Conservation (phyloP, 2,797 vertebrate species). For the Phalloptychus januarius region DNA sequence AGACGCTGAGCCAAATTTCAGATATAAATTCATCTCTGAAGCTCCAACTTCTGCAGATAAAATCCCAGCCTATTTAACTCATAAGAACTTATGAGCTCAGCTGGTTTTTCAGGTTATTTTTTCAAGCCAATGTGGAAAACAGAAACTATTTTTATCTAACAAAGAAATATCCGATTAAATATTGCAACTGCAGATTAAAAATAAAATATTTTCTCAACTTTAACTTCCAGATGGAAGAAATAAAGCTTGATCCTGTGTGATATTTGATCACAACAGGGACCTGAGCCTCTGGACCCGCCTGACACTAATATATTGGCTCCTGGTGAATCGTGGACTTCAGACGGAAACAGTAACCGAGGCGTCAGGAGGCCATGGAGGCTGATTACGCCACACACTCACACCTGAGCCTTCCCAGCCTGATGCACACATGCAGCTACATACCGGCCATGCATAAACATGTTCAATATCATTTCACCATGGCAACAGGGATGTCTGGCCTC, state of each 20-base stretch:
- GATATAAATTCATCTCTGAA: slow-evolving; percentile 22
- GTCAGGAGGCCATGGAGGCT: slow-evolving; percentile 74
- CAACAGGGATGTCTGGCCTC: background rate
- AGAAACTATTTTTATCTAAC: background rate
- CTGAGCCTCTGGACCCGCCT: slow-evolving; percentile 54
- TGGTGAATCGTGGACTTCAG: slow-evolving; percentile 66
- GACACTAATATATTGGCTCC: slow-evolving; percentile 74
- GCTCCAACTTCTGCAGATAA: slow-evolving; percentile 9
- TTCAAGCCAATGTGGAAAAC: background rate
- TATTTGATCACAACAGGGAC: slow-evolving; percentile 54
- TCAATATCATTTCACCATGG: background rate
- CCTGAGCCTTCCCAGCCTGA: slow-evolving; percentile 63
- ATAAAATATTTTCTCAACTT: background rate
- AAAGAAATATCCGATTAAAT: background rate
- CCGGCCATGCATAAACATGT: slow-evolving; percentile 7
- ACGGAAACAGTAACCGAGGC: slow-evolving; percentile 72
- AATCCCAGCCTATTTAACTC: background rate
- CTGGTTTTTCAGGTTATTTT: background rate
- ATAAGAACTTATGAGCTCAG: background rate
- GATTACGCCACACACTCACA: slow-evolving; percentile 74
- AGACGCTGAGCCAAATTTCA: slow-evolving; percentile 35
- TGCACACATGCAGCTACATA: slow-evolving; percentile 9
- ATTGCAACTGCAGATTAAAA: background rate
- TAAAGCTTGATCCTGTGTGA: slow-evolving; percentile 18
- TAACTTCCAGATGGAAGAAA: background rate